phyloP scores from a whole-genome alignment of 1,140 invertebrate genomes.

The Anadara kagoshimensis region DNA sequence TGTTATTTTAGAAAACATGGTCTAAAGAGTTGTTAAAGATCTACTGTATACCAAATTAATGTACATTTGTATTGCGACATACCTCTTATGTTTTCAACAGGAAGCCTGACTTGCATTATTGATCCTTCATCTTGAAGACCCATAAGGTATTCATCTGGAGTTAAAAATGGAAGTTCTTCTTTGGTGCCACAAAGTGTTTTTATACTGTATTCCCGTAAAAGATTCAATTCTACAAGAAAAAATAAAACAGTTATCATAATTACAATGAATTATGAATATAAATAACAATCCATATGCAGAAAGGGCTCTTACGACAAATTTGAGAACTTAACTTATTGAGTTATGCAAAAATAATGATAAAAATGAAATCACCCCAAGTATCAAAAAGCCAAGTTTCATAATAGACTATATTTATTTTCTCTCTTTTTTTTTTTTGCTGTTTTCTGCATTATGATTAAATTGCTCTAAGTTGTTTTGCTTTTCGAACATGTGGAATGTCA shows the following conservation, averaged over 20 bases:
- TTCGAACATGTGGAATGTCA: neutral
- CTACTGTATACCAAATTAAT: too few relatives aligned
- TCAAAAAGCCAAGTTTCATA: too few relatives aligned
- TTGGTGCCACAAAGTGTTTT: conserved; percentile 67
- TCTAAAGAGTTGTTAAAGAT: too few relatives aligned
- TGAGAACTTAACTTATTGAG: neutral
- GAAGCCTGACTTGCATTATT: conserved; percentile 24
- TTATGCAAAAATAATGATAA: neutral
- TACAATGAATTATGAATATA: neutral
- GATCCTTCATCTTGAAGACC: conserved; percentile 1
- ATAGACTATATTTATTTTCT: neutral
- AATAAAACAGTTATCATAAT: neutral
- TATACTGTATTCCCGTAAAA: conserved; percentile 50
- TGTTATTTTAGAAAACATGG: too few relatives aligned
- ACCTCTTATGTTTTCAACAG: too few relatives aligned
- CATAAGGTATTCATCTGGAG: conserved; percentile 24
- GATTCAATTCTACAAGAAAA: conserved; percentile 45
- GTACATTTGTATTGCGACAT: too few relatives aligned
- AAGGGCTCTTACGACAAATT: neutral
- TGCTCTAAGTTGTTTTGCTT: neutral
- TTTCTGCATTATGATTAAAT: too few relatives aligned
- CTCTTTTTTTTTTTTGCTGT: neutral
- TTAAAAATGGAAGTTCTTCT: conserved; percentile 55
- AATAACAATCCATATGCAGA: neutral
- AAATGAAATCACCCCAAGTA: neutral